These are phyloP conservation scores for Merops nubicus DNA, from an alignment of 2,113 vertebrate genomes.

Conservation along the genomic window DNA sequence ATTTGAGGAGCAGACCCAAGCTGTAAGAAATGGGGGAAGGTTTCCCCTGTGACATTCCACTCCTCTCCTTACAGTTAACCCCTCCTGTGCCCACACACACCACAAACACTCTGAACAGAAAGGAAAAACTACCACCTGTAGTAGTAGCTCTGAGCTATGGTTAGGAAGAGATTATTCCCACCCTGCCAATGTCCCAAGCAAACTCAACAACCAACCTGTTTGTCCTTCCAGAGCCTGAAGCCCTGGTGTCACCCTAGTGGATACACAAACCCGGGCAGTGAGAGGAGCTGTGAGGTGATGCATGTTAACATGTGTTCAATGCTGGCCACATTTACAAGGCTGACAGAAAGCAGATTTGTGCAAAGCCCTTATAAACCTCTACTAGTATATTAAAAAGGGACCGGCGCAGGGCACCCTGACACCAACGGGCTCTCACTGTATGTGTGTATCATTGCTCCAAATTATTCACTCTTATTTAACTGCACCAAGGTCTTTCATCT, in stretches of 20 bases:
- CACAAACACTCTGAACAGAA: background rate
- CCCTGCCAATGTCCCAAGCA: accelerated
- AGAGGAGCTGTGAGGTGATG: background rate
- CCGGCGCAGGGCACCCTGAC: constrained; percentile 3
- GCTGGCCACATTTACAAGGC: constrained; percentile 12
- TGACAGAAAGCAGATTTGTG: constrained; percentile 61
- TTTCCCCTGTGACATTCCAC: background rate
- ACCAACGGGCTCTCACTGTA: constrained; percentile 53
- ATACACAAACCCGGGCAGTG: background rate
- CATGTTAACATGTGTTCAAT: constrained; percentile 39
- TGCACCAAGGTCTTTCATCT: constrained; percentile 78
- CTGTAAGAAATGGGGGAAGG: background rate
- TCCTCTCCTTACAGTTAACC: background rate
- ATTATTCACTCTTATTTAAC: constrained; percentile 74
- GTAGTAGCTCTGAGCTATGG: accelerated
- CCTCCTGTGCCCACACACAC: background rate
- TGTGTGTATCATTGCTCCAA: constrained; percentile 58
- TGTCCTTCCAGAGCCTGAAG: background rate
- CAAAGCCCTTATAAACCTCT: constrained; percentile 43
- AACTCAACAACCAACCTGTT: background rate
- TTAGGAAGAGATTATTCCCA: background rate
- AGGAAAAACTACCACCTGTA: background rate
- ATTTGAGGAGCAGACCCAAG: background rate
- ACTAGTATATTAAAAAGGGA: constrained; percentile 38
- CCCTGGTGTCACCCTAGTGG: background rate